phyloP scores from a whole-genome alignment of 2,888 invertebrate genomes.

The Rhagonycha fulva region DNA sequence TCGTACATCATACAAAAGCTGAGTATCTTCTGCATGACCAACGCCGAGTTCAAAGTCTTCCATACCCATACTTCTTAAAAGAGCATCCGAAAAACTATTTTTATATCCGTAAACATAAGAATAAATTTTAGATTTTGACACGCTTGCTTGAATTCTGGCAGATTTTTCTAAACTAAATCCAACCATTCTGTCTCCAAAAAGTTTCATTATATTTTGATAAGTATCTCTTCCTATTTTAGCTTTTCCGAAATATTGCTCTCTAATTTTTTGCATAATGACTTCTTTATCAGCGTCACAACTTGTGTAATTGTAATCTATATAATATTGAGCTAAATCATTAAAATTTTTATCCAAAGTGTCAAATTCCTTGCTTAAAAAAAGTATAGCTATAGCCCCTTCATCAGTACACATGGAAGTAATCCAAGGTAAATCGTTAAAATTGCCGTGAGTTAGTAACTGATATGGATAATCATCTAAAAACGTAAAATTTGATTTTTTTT shows the following conservation, averaged over 20 bases:
- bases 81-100: background rate
- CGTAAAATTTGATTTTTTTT: conserved; percentile 52
- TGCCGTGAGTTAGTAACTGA: conserved; percentile 62
- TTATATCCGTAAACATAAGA: conserved; percentile 4
- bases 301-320: background rate
- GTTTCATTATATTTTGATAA: background rate
- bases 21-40: background rate
- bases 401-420: conserved; percentile 68
- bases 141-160: background rate
- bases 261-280: background rate
- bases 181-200: conserved; percentile 6
- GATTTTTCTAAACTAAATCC: background rate
- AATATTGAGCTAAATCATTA: background rate
- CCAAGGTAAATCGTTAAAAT: conserved; percentile 69
- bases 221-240: background rate
- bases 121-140: background rate
- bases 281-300: background rate
- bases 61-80: background rate
- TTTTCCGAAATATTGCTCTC: background rate
- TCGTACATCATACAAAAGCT: background rate
- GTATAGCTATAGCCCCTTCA: conserved; percentile 65
- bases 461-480: conserved; percentile 70
- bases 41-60: background rate
- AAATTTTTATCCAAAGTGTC: background rate
- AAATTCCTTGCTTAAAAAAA: background rate